Evolutionary conservation across 2,797 vertebrate species (phyloP).

Genomic region (Macroramphosus scolopax): DNA sequence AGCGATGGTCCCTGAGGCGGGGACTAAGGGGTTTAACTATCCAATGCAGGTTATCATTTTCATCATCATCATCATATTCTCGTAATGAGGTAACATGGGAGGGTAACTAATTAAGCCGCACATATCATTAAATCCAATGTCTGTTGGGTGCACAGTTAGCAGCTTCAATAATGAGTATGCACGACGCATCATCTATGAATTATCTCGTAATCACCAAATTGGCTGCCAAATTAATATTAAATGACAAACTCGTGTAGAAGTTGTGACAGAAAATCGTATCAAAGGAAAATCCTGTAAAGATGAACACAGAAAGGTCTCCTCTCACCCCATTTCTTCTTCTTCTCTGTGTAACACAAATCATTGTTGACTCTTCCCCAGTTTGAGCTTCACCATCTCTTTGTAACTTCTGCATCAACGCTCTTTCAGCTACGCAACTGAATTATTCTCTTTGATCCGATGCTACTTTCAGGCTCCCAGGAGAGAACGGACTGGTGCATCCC

Average conservation of each 20-base stretch:
- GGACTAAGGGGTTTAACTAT: constrained; percentile 5
- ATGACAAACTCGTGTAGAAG: too few relatives aligned
- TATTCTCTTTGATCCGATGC: constrained; percentile 76
- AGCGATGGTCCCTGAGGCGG: constrained; percentile 7
- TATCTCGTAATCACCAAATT: too few relatives aligned
- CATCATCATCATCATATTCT: constrained; percentile 11
- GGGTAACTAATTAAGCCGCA: constrained; percentile 14
- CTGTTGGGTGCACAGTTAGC: constrained; percentile 14
- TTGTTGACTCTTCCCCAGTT: constrained; percentile 41
- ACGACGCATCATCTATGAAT: not conserved
- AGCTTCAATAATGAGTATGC: constrained; percentile 12
- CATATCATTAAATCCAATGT: constrained; percentile 2
- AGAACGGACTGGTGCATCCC: constrained; percentile 21
- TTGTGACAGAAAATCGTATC: constrained; percentile 11
- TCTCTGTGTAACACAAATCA: constrained; percentile 29
- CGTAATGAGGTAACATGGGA: constrained; percentile 52
- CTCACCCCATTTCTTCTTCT: constrained; percentile 1
- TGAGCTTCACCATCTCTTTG: constrained; percentile 63
- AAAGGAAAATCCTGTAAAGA: constrained; percentile 12
- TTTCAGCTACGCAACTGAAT: constrained; percentile 60
- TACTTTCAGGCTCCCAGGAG: constrained; percentile 46
- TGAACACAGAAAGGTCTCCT: not conserved
- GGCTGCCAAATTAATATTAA: too few relatives aligned
- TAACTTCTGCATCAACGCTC: constrained; percentile 47
- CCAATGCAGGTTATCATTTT: constrained; percentile 10